Evolutionary conservation across 2,797 vertebrate genomes (phyloP).

Genomic region (Synanceia verrucosa): DNA sequence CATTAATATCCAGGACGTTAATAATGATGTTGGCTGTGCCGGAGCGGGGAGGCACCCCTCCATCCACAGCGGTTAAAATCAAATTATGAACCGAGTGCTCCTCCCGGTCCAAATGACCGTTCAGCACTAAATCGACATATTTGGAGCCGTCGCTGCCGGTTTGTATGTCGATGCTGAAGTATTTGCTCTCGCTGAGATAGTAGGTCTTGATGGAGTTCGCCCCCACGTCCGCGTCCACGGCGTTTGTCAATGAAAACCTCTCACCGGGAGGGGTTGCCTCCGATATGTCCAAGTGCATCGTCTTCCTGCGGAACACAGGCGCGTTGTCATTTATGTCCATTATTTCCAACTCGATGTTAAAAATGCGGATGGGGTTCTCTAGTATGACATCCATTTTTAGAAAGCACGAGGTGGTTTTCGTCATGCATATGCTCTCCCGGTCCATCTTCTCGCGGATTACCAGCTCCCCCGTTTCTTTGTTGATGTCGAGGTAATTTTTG

Average conservation of each 20-base stretch:
- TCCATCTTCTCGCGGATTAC: slow-evolving; percentile 82
- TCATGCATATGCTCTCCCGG: slow-evolving; percentile 82
- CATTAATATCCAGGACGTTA: slow-evolving; percentile 87
- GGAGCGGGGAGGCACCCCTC: slow-evolving; percentile 81
- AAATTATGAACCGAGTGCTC: slow-evolving; percentile 77
- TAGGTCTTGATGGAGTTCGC: slow-evolving; percentile 87
- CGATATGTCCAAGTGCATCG: slow-evolving; percentile 83
- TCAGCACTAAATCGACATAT: slow-evolving; percentile 85
- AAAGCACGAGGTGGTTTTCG: slow-evolving; percentile 82
- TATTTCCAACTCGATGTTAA: slow-evolving; percentile 85
- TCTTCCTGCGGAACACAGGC: slow-evolving; percentile 84
- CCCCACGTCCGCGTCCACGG: slow-evolving; percentile 87
- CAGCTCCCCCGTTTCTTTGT: slow-evolving; percentile 84
- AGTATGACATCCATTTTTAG: slow-evolving; percentile 86
- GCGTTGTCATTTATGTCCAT: slow-evolving; percentile 87
- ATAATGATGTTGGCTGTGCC: slow-evolving; percentile 83
- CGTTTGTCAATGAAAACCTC: slow-evolving; percentile 85
- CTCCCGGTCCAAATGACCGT: slow-evolving; percentile 83
- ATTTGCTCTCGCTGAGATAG: slow-evolving; percentile 82
- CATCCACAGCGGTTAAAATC: slow-evolving; percentile 84
- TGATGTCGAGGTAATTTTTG: slow-evolving; percentile 84
- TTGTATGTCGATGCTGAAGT: slow-evolving; percentile 85
- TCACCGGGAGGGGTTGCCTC: slow-evolving; percentile 85
- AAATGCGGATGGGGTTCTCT: slow-evolving; percentile 82
- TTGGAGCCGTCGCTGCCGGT: slow-evolving; percentile 83